Evolutionary conservation across 1,140 invertebrate genomes (phyloP).

Genomic region (Scaptomyza graminum): DNA sequence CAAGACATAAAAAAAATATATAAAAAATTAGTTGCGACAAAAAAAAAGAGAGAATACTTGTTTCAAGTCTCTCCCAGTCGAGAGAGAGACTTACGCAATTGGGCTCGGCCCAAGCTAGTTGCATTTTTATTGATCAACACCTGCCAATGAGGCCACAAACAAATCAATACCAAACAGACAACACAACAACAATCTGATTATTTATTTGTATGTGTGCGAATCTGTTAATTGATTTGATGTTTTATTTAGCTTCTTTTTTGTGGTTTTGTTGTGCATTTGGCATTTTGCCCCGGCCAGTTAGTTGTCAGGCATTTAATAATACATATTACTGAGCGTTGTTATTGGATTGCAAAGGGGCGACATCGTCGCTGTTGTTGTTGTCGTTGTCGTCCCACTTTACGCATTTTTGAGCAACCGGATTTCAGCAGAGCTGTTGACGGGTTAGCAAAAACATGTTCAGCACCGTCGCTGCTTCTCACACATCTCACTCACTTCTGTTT

Average conservation of each 20-base stretch:
- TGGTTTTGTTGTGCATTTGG: constrained; percentile 59
- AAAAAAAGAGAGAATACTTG: not conserved
- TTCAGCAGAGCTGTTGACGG: constrained; percentile 35
- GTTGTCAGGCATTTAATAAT: constrained; percentile 72
- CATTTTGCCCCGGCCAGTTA: constrained; percentile 73
- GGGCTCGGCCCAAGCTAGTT: constrained; percentile 50
- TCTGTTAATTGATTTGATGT: constrained; percentile 75
- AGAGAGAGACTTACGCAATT: constrained; percentile 49
- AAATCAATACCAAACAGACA: constrained; percentile 12
- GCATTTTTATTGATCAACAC: constrained; percentile 78
- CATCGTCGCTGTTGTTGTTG: constrained; percentile 62
- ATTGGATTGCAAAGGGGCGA: constrained; percentile 65
- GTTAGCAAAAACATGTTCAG: constrained; percentile 71
- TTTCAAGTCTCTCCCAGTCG: too few species aligned
- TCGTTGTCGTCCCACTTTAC: constrained; percentile 64
- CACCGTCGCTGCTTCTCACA: constrained; percentile 58
- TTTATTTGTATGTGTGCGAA: constrained; percentile 23
- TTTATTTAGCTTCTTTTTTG: constrained; percentile 29
- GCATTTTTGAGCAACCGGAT: constrained; percentile 78
- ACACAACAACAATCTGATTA: constrained; percentile 16
- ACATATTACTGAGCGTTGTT: constrained; percentile 30
- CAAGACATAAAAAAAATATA: constrained; percentile 31
- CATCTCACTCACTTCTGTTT: constrained; percentile 18
- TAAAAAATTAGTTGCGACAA: too few species aligned
- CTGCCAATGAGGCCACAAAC: constrained; percentile 67